Conservation (phyloP, 2,113 vertebrate species). For the Chauna torquata region DNA sequence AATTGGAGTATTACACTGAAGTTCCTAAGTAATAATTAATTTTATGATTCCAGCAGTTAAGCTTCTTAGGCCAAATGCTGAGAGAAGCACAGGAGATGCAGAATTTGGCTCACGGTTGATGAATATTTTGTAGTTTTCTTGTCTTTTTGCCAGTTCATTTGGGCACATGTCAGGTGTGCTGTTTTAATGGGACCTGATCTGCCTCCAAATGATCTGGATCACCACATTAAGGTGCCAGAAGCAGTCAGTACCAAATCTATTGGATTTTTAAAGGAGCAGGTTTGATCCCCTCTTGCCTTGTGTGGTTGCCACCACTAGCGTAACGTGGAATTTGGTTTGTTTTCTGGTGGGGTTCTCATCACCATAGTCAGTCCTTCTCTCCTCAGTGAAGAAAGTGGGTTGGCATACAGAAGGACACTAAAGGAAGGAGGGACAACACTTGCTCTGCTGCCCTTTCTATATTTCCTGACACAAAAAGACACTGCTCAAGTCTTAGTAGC, state of each 20-base stretch:
- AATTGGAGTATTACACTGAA: background rate
- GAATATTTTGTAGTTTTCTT: background rate
- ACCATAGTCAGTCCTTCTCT: background rate
- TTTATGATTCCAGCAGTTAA: slow-evolving; percentile 11
- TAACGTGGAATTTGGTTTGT: background rate
- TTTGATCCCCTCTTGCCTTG: background rate
- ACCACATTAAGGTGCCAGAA: background rate
- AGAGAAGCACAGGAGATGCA: background rate
- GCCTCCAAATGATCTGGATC: background rate
- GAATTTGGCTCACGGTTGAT: background rate
- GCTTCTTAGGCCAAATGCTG: background rate
- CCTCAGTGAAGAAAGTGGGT: background rate
- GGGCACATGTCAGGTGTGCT: background rate
- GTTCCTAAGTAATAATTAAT: slow-evolving; percentile 45
- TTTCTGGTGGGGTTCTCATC: background rate
- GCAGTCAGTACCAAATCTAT: background rate
- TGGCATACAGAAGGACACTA: background rate
- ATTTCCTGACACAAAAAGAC: background rate
- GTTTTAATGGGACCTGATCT: background rate
- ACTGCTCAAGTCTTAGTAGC: background rate
- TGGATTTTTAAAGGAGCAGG: background rate
- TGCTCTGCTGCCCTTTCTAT: background rate
- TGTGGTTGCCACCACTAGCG: background rate
- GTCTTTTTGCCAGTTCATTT: background rate
- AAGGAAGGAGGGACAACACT: background rate